Base-by-base conservation (phyloP, 2,888 invertebrate genomes). In the Brassicogethes aeneus region DNA sequence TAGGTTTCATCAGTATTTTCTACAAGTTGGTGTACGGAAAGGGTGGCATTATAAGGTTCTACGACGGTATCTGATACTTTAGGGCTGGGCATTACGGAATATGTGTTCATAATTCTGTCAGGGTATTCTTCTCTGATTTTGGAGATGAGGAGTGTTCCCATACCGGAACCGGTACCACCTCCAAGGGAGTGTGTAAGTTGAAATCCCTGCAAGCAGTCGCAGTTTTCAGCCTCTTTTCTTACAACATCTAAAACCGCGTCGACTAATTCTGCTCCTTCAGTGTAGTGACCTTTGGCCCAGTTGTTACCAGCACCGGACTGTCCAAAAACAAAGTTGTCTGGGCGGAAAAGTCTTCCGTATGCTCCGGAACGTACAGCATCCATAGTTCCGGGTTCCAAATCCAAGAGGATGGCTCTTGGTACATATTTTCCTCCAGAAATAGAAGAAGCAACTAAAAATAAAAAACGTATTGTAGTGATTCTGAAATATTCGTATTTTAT, bases 101-200 rank as follows among this genome's bases (percentile, higher is more conserved):
- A 87, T 1, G 85, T 83, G 71, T 87, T 86, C 86, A 89, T 86
- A 48, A 88, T 89, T 56, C 88, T 71, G 69, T 92, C 91, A 10
- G 91, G 91, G 63, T 89, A 92, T 65, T 92, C 91, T 64, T 91
- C 90, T 38, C 90, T 74, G 61, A 91, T 91, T 66, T 91, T 91
- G 41, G 86, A 87, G 62, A 91, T 91, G 47, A 91, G 75, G 13
- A 92, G 74, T 1, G 91, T 85, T 17, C 85, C 85, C 84, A 86
- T 80, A 16, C 85, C 85, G 16, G 83, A 82, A 1, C 85, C 85
- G 32, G 85, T 85, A 12, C 85, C 85, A 34, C 85, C 85, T 2
- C 85, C 83, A 3, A 85, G 69, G 0, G 90, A 91, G 68, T 89
- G 89, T 36, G 88, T 87, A 53, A 88, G 72, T 61, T 88, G 88